Conservation (phyloP, 1,140 invertebrate species). For the Drosophila kohkoa region DNA sequence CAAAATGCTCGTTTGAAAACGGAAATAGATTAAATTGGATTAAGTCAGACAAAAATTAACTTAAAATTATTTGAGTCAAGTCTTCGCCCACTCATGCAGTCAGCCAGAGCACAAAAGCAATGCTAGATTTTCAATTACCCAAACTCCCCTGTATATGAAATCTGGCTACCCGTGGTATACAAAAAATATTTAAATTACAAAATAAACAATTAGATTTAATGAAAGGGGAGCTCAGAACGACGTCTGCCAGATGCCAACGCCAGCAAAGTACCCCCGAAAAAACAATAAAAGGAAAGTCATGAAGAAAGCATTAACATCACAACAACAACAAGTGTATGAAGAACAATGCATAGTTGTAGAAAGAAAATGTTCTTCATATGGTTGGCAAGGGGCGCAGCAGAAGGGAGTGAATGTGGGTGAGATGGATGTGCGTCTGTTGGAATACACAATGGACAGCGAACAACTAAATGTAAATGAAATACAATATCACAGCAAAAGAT, state of each 20-base stretch:
- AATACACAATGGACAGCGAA: conserved; percentile 46
- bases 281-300: conserved; percentile 70
- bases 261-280: conserved; percentile 43
- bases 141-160: conserved; percentile 36
- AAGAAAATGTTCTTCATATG: conserved; percentile 54
- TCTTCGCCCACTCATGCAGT: conserved; percentile 12
- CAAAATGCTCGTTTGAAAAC: conserved; percentile 9
- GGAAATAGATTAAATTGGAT: conserved; percentile 28
- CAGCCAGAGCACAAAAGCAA: conserved; percentile 20
- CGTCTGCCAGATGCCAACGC: conserved; percentile 51
- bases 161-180: conserved; percentile 19
- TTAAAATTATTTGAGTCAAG: conserved; percentile 13
- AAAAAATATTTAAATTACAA: conserved; percentile 77
- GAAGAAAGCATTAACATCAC: conserved; percentile 63
- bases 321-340: conserved; percentile 31
- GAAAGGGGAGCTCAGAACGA: conserved; percentile 44
- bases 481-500: conserved; percentile 60
- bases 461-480: conserved; percentile 59
- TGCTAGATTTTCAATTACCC: conserved; percentile 72
- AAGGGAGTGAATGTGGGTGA: conserved; percentile 1
- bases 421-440: conserved; percentile 22
- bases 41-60: conserved; percentile 37
- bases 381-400: neutral
- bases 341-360: conserved; percentile 57
- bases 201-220: conserved; percentile 79